A percentile compares a stretch with the other conserved stretches of the same genome.
Evolutionary conservation across 2,797 vertebrate genomes (phyloP).

Genomic region (Acanthornis magna): DNA sequence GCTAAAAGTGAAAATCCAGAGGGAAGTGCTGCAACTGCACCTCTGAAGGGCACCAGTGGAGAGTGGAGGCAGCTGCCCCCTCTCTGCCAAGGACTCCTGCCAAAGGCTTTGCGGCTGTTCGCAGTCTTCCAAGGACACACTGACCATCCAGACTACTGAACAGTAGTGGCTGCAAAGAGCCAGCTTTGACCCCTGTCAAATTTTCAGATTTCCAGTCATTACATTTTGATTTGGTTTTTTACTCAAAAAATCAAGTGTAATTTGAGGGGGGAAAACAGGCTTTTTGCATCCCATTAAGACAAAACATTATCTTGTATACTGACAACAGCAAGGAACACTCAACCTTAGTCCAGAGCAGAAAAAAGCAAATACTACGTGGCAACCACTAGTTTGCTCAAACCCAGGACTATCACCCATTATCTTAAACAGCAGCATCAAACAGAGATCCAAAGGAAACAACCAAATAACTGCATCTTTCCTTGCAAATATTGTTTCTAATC

Average conservation of each 20-base stretch:
- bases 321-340: background rate
- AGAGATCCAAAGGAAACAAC: background rate
- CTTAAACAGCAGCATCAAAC: background rate
- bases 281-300: background rate
- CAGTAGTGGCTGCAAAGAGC: background rate
- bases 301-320: background rate
- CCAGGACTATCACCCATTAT: background rate
- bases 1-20: background rate
- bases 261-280: background rate
- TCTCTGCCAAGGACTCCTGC: background rate
- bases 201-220: background rate
- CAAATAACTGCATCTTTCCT: background rate
- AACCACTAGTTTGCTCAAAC: background rate
- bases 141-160: background rate
- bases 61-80: background rate
- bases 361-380: background rate
- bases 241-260: background rate
- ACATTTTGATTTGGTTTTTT: background rate
- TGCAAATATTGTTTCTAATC: background rate
- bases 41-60: background rate
- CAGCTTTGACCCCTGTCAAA: background rate
- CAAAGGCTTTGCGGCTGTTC: rapidly evolving
- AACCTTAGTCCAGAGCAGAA: background rate
- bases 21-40: background rate
- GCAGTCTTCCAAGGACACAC: rapidly evolving